Conservation (phyloP, 2,888 invertebrate genomes). For the Sycophila texana region DNA sequence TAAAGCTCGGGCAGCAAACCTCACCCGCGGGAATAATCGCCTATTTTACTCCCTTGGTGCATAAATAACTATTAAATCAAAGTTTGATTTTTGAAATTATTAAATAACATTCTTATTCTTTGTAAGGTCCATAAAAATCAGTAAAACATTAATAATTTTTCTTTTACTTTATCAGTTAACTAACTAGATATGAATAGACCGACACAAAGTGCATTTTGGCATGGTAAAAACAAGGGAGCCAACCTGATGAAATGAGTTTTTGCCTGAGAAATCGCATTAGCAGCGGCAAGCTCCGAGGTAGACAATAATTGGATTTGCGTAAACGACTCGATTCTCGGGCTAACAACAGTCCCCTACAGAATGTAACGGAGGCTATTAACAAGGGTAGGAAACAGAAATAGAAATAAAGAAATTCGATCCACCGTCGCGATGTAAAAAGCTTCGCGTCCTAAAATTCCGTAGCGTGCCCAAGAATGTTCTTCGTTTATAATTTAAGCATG, state of each 20-base stretch:
- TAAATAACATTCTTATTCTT: too few relatives aligned
- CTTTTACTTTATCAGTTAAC: too few relatives aligned
- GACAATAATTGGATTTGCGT: slow-evolving; percentile 10
- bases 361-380: neutral
- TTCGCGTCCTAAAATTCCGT: neutral
- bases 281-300: neutral
- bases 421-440: neutral
- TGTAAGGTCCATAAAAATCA: too few relatives aligned
- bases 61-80: too few relatives aligned
- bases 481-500: neutral
- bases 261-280: neutral
- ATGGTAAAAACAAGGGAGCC: neutral
- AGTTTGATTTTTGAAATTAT: too few relatives aligned
- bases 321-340: slow-evolving; percentile 17
- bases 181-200: neutral
- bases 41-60: too few relatives aligned
- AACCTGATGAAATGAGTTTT: neutral
- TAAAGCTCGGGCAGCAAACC: too few relatives aligned
- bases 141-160: too few relatives aligned
- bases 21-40: too few relatives aligned
- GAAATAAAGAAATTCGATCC: neutral
- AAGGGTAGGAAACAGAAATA: neutral
- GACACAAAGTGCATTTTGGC: neutral
- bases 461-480: neutral
- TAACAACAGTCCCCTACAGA: neutral